A percentile compares a stretch with the other conserved stretches of the same genome.
Conservation (phyloP, 2,888 invertebrate species). For the Lithosia quadra region DNA sequence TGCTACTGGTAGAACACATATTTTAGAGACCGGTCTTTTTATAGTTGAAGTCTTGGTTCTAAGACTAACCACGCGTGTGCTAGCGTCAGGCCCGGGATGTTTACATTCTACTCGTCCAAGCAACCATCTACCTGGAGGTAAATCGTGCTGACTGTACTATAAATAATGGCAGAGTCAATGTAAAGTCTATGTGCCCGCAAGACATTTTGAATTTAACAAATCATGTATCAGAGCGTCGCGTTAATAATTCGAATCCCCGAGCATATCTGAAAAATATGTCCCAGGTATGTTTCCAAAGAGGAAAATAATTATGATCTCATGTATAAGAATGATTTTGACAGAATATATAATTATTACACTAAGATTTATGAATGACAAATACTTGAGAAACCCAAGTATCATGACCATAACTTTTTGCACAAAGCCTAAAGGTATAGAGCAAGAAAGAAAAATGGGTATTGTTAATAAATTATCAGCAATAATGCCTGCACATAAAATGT, state of each 20-base stretch:
- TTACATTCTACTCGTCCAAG: no score
- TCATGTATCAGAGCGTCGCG: conserved; percentile 14
- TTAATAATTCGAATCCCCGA: conserved; percentile 17
- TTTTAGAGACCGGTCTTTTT: no score
- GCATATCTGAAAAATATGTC: conserved; percentile 19
- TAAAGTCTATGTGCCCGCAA: neutral
- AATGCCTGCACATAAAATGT: neutral
- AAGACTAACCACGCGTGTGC: no score
- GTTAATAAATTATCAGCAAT: neutral
- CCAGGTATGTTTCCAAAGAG: conserved; percentile 15
- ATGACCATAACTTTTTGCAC: neutral
- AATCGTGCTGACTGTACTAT: no score
- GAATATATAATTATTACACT: conserved; percentile 5
- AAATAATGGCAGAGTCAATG: neutral
- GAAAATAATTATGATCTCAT: conserved; percentile 10
- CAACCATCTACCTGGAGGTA: no score
- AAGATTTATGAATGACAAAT: conserved; percentile 8
- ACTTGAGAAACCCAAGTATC: neutral
- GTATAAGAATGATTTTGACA: conserved; percentile 19
- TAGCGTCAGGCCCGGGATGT: no score
- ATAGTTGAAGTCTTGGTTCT: no score
- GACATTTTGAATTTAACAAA: conserved; percentile 18
- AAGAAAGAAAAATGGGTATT: neutral
- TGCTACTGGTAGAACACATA: no score
- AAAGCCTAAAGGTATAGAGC: neutral